Evolutionary conservation across 2,888 invertebrate genomes (phyloP), one percentile per base, ranked within the genome.

Genomic region (Dolomedes plantarius): DNA sequence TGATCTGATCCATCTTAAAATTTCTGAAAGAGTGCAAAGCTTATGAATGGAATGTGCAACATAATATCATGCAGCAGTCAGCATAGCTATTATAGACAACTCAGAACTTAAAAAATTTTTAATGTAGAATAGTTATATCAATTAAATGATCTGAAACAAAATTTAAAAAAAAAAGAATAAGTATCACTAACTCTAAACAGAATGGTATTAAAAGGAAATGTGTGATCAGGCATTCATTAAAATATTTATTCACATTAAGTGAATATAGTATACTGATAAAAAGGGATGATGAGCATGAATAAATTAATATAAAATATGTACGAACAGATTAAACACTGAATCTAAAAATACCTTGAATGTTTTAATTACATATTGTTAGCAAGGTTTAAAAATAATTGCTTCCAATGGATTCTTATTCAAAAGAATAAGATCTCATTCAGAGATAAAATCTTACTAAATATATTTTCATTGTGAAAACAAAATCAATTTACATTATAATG

Each of bases 31-130:
- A 62, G 69, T 73, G 79, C 72, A 67, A 65, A 80, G 67, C 73
- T 73, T 50, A 73, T 80, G 72, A 46, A 72, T 80, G 79, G 79
- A 80, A 80, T 80, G 79, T 80, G 75, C 75, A 76, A 67, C 73
- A 56, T 19, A 16, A 72, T 50, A 56, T 62, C 56, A 56, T 56
- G 56, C 56, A 56, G 23, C 16, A 23, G 56, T 23, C 56, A 56
- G 56, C 56, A 23, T 23, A 56, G 56, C 5, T 56, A 56, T 23
- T 56, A 56, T 16, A 56, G 23, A 56, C 23, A 56, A 56, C 56
- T 23, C 5, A 6, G 56, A 23, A 56, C 7, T 46, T 16, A 2
- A 46, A 2, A 46, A 16, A 2, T 16, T 46, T 46, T 46, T 46
- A 46, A 46, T 2, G 46, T 5, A 6, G 2, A 16, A 46, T 16